Base-by-base conservation (phyloP, 2,797 vertebrate genomes). In the Rhabdophis nuchalis region DNA sequence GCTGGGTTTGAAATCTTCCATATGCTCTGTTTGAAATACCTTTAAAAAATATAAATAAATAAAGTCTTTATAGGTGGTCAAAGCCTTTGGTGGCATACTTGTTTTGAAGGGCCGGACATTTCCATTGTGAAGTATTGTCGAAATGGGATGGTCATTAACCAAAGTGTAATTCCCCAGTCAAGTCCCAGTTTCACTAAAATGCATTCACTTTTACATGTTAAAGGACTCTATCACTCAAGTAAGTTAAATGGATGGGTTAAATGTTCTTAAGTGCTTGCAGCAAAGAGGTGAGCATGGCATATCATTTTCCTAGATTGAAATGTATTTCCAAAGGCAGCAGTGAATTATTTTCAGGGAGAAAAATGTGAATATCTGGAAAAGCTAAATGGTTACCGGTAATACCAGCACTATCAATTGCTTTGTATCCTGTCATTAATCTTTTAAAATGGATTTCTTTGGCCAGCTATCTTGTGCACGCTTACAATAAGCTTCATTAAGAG, bases 171-270 rank as follows among this genome's bases (percentile, higher is more conserved):
- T 95, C 94, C 94, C 56, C 90, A 93, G 92, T 95, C 94, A 96
- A 89, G 85, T 41, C 89, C 94, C 88, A 93, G 77, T 95, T 96
- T 92, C 95, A 93, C 94, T 93, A 88, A 68, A 95, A 86, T 82
- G 64, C 87, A 96, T 96, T 94, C 87, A 60, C 20, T 95, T 96
- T 91, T 94, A 92, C 72, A 18, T 85, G 92, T 91, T 89, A 90
- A 94, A 92, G 91, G 93, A 94, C 93, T 94, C 92, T 41, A 32
- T 96, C 94, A 88, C 93, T 94, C 92, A 25, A 46, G 36, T 95
- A 87, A 92, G 95, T 96, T 97, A 96, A 96, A 93, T 94, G 92
- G 92, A 93, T 93, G 94, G 94, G 94, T 97, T 95, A 95, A 96
- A 94, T 87, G 68, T 90, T 86, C 91, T 96, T 82, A 93, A 96